phyloP scores from a whole-genome alignment of 2,888 invertebrate species.

The Meganola albula region DNA sequence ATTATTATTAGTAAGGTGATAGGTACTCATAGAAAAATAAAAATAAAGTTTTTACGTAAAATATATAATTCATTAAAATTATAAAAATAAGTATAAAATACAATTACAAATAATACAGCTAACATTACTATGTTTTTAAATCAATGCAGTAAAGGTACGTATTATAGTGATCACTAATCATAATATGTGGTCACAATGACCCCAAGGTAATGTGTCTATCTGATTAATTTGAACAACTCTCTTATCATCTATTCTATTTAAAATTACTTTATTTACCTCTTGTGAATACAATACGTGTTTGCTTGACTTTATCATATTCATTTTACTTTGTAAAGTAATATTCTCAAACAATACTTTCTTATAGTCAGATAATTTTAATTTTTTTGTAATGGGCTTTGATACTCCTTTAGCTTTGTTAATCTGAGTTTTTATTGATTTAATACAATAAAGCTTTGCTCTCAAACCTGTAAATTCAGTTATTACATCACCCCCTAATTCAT shows the following conservation, averaged over 20 bases:
- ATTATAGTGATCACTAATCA: too few relatives aligned
- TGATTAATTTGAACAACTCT: constrained; percentile 5
- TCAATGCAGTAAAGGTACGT: too few relatives aligned
- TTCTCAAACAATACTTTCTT: background rate
- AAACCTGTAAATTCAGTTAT: constrained; percentile 10
- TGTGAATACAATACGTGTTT: constrained; percentile 10
- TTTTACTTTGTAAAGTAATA: constrained; percentile 5
- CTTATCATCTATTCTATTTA: constrained; percentile 15
- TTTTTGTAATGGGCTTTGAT: constrained; percentile 1
- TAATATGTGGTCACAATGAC: background rate
- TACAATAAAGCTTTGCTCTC: constrained; percentile 12
- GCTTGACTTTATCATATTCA: constrained; percentile 14
- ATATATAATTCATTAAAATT: too few relatives aligned
- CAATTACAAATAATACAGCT: too few relatives aligned
- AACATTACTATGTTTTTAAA: too few relatives aligned
- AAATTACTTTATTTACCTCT: constrained; percentile 8
- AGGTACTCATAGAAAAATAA: too few relatives aligned
- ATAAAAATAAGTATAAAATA: too few relatives aligned
- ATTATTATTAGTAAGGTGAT: too few relatives aligned
- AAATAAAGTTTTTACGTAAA: too few relatives aligned
- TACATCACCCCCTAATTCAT: constrained; percentile 11
- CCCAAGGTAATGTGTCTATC: constrained; percentile 11
- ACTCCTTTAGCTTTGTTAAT: constrained; percentile 7
- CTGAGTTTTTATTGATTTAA: constrained; percentile 2
- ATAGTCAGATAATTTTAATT: background rate